Base-by-base conservation (phyloP, 30 jellyfish, hydroid and myxozoan species). In the Hydra vulgaris region DNA sequence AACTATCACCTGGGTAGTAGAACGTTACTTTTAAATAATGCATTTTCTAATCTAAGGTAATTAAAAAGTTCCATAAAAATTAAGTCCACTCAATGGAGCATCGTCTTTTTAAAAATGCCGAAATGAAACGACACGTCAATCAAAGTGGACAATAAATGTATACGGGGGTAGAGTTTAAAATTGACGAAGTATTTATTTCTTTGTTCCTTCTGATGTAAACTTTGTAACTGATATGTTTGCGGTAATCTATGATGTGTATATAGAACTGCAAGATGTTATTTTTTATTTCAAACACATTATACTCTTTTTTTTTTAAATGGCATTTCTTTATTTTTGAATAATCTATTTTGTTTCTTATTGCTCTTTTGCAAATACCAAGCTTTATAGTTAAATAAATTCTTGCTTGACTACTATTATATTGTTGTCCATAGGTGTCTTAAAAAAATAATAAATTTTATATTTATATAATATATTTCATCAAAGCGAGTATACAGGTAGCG, bases 121-220 rank as follows among this genome's bases (percentile, higher is more conserved):
- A 24, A 54, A 78, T 66, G 67, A 24, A 53, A 61, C 82, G 80
- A 78, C 26, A 74, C 67, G 85, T 78, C 85, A 78, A 54, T 78
- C 85, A 78, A 15, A 61, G 17, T n/a, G 53, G 85, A 78, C 26
- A 78, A 78, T 61, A 17, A 75, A 70, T 25, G 19, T 75, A 71
- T 26, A 75, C 83, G 85, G 85, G 85, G 85, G 85, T 78, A 19
- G 27, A 7, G 75, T 68, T 68, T n/a, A 68, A 15, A 68, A 68
- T 68, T 68, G 75, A n/a, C 12, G 27, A 68, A 20, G 75, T 7
- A 68, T 68, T 68, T 68, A 68, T n/a, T 4, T 68, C 75, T 3
- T 68, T 68, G 75, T 68, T 68, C 25, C 25, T 7, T 68, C 27
- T 68, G 75, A n/a, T 23, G 75, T 68, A 23, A 20, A n/a, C 25